Base-by-base conservation (phyloP, 2,888 invertebrate genomes). In the Pristionchus exspectatus region DNA sequence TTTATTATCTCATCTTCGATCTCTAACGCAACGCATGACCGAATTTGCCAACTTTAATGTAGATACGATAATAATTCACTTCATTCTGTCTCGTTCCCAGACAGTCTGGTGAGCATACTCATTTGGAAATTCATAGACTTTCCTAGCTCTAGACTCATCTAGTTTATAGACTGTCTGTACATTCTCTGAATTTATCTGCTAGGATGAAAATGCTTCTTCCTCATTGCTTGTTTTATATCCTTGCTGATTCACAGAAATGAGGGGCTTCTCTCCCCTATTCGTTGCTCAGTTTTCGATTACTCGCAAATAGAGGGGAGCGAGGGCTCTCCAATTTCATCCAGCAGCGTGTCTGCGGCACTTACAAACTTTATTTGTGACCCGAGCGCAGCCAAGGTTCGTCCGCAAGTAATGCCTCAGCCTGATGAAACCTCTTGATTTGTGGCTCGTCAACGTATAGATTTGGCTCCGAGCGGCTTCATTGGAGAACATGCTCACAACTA, bases 271-370 rank as follows among this genome's bases (percentile, higher is more conserved):
- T 72, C 38, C 38, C 18, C 74, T 16, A 24, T 77, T 24, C 44
- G 44, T 44, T 77, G 24, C 38, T 77, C 44, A 77, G 38, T 44
- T 77, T 77, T 77, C 77, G 77, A 77, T 77, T 77, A 77, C 77
- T 38, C 44, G 77, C 44, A 44, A 38, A 77, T 44, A 77, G 18
- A 77, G 38, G 38, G 38, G 38, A 21, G 44, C 24, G 38, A 10
- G 38, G 38, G 44, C 38, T 77, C 77, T 77, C 77, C 77, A 77
- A 77, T 77, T 77, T 77, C 77, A 77, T 33, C 30, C 30, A 4
- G 33, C 10, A 12, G 12, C 44, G 44, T 21, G 56, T 56, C 56
- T 56, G 56, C 56, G 56, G 56, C 56, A 74, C 74, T 74, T 38
- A 9, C 74, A 74, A 74, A 74, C 74, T 74, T 74, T 74, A 74